A percentile compares a stretch with the other conserved stretches of the same genome.
Conservation (phyloP, 2,888 invertebrate species). For the Lithophane ornitopus region DNA sequence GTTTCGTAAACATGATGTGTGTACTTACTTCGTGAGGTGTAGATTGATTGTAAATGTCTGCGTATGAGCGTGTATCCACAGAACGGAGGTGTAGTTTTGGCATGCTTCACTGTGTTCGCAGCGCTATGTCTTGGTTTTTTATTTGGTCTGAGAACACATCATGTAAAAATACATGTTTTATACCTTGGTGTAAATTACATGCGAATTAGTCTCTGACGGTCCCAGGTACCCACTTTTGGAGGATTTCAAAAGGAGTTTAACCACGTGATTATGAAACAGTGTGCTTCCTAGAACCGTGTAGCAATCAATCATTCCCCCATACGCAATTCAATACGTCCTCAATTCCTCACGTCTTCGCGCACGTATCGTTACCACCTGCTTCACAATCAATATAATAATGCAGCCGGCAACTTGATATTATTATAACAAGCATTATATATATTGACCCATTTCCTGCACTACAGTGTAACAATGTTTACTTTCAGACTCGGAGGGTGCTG, state of each 20-base stretch:
- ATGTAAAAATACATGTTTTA: too few species aligned
- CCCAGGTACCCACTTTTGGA: not conserved
- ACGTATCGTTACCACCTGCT: not conserved
- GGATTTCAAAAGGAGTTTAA: not conserved
- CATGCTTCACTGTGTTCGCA: too few species aligned
- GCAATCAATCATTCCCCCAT: conserved; percentile 30
- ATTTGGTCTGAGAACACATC: too few species aligned
- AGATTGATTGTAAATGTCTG: too few species aligned
- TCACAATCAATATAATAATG: conserved; percentile 44
- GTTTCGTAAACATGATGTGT: too few species aligned
- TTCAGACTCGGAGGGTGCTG: conserved; percentile 22
- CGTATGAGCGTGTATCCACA: too few species aligned
- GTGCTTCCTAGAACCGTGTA: not conserved
- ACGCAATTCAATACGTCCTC: conserved; percentile 16
- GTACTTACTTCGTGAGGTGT: too few species aligned
- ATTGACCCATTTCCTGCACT: conserved; percentile 31
- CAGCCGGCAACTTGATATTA: conserved; percentile 13
- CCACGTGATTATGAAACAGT: not conserved
- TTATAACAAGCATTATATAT: conserved; percentile 16
- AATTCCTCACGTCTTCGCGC: not conserved
- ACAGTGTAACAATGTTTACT: conserved; percentile 35
- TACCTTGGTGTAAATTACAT: not conserved
- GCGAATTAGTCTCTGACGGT: not conserved
- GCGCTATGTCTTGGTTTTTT: too few species aligned
- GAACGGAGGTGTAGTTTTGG: too few species aligned